Evolutionary conservation across 2,888 invertebrate genomes (phyloP), one percentile per base, ranked within the genome.

Genomic region (Agonopterix arenella): DNA sequence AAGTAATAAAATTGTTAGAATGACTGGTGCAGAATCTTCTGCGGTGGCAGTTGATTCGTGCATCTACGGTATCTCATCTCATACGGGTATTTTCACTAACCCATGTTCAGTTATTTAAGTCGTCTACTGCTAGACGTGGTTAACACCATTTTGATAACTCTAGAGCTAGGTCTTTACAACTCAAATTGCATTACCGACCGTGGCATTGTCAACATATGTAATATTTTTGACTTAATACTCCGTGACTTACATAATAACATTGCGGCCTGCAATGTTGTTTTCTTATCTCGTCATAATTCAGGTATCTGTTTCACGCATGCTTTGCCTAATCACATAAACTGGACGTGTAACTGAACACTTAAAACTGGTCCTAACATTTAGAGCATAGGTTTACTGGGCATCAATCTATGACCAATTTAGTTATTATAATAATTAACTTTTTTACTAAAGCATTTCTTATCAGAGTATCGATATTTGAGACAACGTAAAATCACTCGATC

Each of bases 281-380:
- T 58, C 55, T 53, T 66, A 69, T 66, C 62, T 73, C 67, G 72
- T 74, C 73, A 70, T 72, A 66, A 61, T 68, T 79, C 77, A 78
- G 77, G 78, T 80, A 78, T 79, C 75, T 79, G 77, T 74, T 82
- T 80, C 80, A 83, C 81, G 79, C 82, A 80, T 81, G 75, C 79
- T 82, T 81, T 84, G 82, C 82, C 84, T 84, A 79, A 84, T 80
- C 80, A 80, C 80, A 81, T 72, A 72, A 76, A 73, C 74, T 88
- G 86, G 88, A 86, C 86, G 86, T 80, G 80, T 78, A 73, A 78
- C 79, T 84, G 85, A 89, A 84, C 83, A 84, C 82, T 82, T 79
- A 71, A 71, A 72, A 73, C 75, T 84, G 85, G 84, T 83, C 86
- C 82, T 80, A 76, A 69, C 61, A 60, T 68, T 76, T 63, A 68